Conservation (phyloP, 1,140 invertebrate genomes). For the Amphibalanus amphitrite region DNA sequence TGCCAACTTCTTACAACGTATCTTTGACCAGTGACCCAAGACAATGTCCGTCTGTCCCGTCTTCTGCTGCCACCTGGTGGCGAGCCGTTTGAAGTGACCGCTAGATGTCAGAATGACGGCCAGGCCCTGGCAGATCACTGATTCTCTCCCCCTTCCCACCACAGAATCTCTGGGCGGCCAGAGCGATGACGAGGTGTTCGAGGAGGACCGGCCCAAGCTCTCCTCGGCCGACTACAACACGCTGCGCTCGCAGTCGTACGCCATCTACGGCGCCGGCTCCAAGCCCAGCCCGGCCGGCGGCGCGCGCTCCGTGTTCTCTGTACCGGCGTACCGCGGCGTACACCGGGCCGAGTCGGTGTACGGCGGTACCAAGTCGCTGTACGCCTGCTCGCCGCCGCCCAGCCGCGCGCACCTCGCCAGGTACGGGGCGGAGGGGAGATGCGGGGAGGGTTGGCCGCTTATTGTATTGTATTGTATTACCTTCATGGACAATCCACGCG, state of each 20-base stretch:
- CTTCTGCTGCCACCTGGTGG: no score
- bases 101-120: no score
- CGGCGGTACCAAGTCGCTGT: constrained; percentile 63
- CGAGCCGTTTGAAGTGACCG: no score
- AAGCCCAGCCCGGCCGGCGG: constrained; percentile 14
- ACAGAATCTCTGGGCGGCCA: constrained; percentile 51
- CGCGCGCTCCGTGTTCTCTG: constrained; percentile 28
- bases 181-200: constrained; percentile 58
- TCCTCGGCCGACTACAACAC: constrained; percentile 26
- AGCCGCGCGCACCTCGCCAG: constrained; percentile 47
- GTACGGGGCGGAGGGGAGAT: no score
- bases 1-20: no score
- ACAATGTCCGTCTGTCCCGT: no score
- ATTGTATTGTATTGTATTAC: no score
- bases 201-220: constrained; percentile 52
- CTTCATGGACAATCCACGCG: no score
- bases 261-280: constrained; percentile 27
- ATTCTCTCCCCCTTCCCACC: constrained; percentile 9
- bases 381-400: constrained; percentile 50
- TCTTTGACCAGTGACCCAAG: no score
- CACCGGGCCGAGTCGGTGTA: constrained; percentile 57
- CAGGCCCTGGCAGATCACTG: no score
- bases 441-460: no score
- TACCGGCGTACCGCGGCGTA: constrained; percentile 35
- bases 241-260: constrained; percentile 25